Base-by-base conservation (phyloP, 2,888 invertebrate genomes). In the Lasioglossum oenotherae region DNA sequence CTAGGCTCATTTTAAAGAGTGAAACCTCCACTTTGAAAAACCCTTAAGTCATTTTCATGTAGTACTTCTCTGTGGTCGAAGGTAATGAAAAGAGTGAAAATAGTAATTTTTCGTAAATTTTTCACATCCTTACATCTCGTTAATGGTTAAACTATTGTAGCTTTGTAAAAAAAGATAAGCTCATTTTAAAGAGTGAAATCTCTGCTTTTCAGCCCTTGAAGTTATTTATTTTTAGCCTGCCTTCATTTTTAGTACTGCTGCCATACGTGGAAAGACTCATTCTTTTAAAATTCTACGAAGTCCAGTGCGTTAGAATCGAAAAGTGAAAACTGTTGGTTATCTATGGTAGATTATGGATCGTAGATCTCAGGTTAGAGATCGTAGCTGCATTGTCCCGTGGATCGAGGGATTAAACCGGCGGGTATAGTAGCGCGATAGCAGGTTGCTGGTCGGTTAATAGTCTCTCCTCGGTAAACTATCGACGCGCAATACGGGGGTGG, bases 381-480 rank as follows among this genome's bases (percentile, higher is more conserved):
- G 46, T n/a, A 8, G 19, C 31, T 10, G 23, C 53, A 53, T 64
- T 23, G 69, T 27, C 49, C 31, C 74, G 81, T 77, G 27, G 60
- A 83, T 88, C 74, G 87, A 87, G 90, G 60, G 60, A 88, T 90
- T 80, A 81, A 57, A 72, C 80, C 49, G 82, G 38, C 72, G 57
- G 86, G 85, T 23, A 87, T 87, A 82, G 82, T 44, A 35, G 82
- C 69, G 38, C 38, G 69, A 69, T 75, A 85, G 88, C 90, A 89
- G 89, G 90, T 90, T 87, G 85, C 82, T 57, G 86, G 71, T 82
- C 82, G 78, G 84, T 86, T 91, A 91, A 91, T 91, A 82, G 89
- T 87, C 69, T 69, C 83, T 69, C 82, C 64, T 81, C 71, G 82
- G 84, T 90, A 91, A 91, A 90, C 89, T 89, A 91, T 91, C 85